Percentiles rank a stretch among this genome's conserved stretches.
Conservation (phyloP, 1,140 invertebrate species). For the Latrodectus geometricus region DNA sequence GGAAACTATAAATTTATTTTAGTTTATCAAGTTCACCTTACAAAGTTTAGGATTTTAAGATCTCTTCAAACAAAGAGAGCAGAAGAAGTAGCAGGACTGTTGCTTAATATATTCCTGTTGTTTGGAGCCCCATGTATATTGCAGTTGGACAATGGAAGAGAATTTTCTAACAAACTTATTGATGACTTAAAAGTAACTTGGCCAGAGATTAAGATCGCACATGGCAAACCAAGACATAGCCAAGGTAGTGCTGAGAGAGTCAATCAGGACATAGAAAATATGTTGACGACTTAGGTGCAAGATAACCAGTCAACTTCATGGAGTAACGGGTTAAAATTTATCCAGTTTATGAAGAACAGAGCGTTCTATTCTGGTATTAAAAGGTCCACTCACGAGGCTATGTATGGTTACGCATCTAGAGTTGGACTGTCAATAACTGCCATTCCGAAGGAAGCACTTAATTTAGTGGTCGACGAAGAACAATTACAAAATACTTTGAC, state of each 20-base stretch:
- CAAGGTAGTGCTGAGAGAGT: constrained; percentile 2
- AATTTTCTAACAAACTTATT: too few species aligned
- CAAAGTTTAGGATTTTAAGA: constrained; percentile 22
- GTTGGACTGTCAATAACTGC: too few species aligned
- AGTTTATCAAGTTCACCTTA: constrained; percentile 12
- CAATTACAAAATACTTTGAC: too few species aligned
- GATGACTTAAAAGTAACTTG: not conserved
- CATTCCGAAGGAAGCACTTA: too few species aligned
- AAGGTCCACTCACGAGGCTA: too few species aligned
- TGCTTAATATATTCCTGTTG: constrained; percentile 2
- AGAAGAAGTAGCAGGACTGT: not conserved
- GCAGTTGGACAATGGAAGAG: too few species aligned
- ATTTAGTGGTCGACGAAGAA: too few species aligned
- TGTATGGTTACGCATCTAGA: too few species aligned
- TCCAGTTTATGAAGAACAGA: too few species aligned
- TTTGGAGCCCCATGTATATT: constrained; percentile 21
- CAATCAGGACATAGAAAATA: constrained; percentile 25
- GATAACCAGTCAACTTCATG: not conserved
- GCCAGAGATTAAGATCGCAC: not conserved
- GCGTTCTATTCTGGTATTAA: too few species aligned
- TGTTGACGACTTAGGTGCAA: constrained; percentile 4
- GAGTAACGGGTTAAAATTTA: not conserved
- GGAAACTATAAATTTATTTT: constrained; percentile 33
- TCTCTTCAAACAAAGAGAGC: constrained; percentile 16
- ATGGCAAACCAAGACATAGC: constrained; percentile 8